A percentile compares a stretch with the other conserved stretches of the same genome.
These are phyloP conservation scores for Magallana nippona DNA, from an alignment of 2,888 invertebrate genomes.

Conservation along the genomic window DNA sequence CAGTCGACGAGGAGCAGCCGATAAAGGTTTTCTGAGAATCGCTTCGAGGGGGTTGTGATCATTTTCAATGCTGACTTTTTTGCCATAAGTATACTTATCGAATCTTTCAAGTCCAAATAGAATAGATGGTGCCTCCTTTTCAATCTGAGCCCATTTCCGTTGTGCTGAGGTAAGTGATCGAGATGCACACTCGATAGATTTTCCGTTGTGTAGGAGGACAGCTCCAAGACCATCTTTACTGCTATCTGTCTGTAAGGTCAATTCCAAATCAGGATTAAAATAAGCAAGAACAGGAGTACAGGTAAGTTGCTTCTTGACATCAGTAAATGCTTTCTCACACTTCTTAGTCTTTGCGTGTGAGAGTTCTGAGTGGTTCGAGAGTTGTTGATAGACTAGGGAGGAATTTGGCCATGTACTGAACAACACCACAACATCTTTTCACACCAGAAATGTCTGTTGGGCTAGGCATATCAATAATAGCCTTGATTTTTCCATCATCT, in stretches of 20 bases:
- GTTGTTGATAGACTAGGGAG: constrained; percentile 31
- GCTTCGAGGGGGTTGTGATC: constrained; percentile 48
- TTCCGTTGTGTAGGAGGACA: constrained; percentile 57
- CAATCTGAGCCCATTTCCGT: constrained; percentile 38
- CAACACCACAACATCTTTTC: constrained; percentile 45
- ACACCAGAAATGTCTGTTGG: constrained; percentile 53
- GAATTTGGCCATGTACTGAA: constrained; percentile 42
- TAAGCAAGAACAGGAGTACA: constrained; percentile 53
- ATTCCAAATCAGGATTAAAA: constrained; percentile 51
- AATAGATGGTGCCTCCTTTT: constrained; percentile 43
- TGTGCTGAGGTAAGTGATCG: constrained; percentile 36
- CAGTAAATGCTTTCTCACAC: constrained; percentile 52
- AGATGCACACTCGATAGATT: constrained; percentile 58
- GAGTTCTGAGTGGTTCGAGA: constrained; percentile 40
- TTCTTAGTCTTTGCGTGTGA: constrained; percentile 51
- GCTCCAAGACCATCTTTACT: constrained; percentile 55
- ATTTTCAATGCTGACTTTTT: constrained; percentile 41
- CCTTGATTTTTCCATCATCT: constrained; percentile 41
- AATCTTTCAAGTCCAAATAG: constrained; percentile 52
- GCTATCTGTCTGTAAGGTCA: constrained; percentile 58
- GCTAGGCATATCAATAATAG: constrained; percentile 45
- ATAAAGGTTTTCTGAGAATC: constrained; percentile 48
- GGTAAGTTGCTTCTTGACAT: constrained; percentile 53
- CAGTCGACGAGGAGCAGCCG: constrained; percentile 35
- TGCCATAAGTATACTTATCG: constrained; percentile 43